These are phyloP conservation scores for Mus pahari DNA, from an alignment of 2,113 vertebrate species.

Conservation along the genomic window DNA sequence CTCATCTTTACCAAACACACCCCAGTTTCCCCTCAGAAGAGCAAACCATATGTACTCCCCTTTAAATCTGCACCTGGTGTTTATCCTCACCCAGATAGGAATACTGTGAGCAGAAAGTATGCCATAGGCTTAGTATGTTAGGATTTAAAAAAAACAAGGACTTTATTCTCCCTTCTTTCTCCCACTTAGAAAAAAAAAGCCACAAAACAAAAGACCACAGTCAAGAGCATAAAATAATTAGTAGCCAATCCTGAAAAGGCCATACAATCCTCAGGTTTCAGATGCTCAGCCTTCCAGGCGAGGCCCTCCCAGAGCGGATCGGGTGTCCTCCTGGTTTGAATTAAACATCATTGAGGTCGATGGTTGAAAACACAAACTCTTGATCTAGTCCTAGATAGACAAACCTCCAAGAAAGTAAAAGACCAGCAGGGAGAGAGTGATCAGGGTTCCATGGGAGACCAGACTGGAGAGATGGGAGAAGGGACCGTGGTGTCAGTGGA, in stretches of 20 bases:
- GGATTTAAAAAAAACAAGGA: conserved; percentile 41
- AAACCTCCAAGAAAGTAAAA: conserved; percentile 60
- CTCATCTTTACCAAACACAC: background rate
- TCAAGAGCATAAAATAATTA: conserved; percentile 61
- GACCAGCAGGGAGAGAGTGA: conserved; percentile 23
- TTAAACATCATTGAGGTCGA: conserved; percentile 57
- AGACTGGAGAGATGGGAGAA: background rate
- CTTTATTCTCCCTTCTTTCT: background rate
- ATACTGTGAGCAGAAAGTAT: background rate
- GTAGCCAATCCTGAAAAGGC: conserved; percentile 48
- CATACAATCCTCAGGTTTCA: background rate
- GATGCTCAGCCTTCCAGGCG: conserved; percentile 3
- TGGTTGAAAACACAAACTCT: conserved; percentile 49
- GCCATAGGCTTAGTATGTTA: conserved; percentile 29
- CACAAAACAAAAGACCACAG: conserved; percentile 25
- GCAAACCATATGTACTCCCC: background rate
- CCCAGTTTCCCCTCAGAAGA: conserved; percentile 46
- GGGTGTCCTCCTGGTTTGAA: conserved; percentile 69
- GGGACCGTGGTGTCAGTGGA: background rate
- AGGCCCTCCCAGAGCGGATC: conserved; percentile 44
- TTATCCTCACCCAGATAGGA: conserved; percentile 36
- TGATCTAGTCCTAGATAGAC: conserved; percentile 43
- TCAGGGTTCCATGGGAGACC: background rate
- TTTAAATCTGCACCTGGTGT: conserved; percentile 36
- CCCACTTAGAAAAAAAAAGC: conserved; percentile 39